Evolutionary conservation across 2,113 vertebrate genomes (phyloP).

Genomic region (Plotosus lineatus): DNA sequence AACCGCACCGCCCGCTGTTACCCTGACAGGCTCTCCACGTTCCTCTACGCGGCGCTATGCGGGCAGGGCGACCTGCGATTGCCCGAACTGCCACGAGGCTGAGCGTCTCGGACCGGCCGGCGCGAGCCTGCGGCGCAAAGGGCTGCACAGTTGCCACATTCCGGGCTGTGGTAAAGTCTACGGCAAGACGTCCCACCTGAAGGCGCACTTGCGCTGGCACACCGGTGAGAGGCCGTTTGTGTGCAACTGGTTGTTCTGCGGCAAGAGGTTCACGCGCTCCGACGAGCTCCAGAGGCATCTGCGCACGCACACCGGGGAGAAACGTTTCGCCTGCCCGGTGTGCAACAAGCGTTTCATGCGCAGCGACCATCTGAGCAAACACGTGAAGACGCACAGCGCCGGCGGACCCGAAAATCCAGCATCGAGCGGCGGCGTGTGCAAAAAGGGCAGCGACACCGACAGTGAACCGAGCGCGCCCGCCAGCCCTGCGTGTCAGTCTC

Average conservation of each 20-base stretch:
- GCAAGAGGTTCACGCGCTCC: constrained; percentile 89
- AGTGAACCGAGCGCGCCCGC: constrained; percentile 82
- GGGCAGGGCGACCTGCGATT: constrained; percentile 87
- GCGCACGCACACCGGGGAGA: constrained; percentile 95
- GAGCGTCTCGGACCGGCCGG: constrained; percentile 83
- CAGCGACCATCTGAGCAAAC: constrained; percentile 91
- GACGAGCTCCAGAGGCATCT: constrained; percentile 91
- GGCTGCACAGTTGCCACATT: constrained; percentile 90
- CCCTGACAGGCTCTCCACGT: constrained; percentile 75
- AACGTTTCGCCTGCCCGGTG: constrained; percentile 84
- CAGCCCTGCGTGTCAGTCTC: constrained; percentile 83
- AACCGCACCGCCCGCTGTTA: constrained; percentile 68
- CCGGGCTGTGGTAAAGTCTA: constrained; percentile 91
- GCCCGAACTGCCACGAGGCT: constrained; percentile 90
- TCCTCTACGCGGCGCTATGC: constrained; percentile 80
- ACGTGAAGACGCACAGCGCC: constrained; percentile 84
- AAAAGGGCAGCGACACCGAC: constrained; percentile 88
- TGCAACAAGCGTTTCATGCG: constrained; percentile 94
- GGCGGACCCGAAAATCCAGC: constrained; percentile 66
- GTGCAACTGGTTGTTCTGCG: constrained; percentile 93
- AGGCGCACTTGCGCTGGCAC: constrained; percentile 93
- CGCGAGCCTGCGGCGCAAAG: constrained; percentile 81
- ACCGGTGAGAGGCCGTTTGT: constrained; percentile 90
- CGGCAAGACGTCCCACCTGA: constrained; percentile 90
- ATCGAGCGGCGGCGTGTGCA: constrained; percentile 64